phyloP scores from a whole-genome alignment of 2,797 vertebrate species.

The Aratinga solstitialis region DNA sequence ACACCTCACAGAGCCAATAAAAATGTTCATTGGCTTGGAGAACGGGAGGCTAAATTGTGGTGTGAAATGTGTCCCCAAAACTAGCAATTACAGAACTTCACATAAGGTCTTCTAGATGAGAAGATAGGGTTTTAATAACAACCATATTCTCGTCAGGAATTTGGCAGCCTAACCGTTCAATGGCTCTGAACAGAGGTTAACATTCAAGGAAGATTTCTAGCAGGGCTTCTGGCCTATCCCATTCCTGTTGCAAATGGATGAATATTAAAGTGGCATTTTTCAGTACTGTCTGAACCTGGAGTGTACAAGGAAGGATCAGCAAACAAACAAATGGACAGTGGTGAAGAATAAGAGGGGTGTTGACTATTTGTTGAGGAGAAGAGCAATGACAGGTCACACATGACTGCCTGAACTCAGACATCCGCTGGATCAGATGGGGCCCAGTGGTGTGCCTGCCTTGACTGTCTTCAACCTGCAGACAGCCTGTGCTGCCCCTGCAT shows the following conservation, averaged over 20 bases:
- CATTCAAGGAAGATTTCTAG: slow-evolving; percentile 14
- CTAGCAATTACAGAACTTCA: slow-evolving; percentile 13
- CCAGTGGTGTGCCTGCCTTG: neutral
- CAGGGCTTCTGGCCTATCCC: slow-evolving; percentile 18
- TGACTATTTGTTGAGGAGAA: neutral
- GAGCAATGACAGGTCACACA: neutral
- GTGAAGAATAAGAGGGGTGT: neutral
- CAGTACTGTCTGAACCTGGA: neutral
- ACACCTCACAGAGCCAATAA: neutral
- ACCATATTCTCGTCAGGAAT: neutral
- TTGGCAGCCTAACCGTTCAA: neutral
- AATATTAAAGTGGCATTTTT: slow-evolving; percentile 14
- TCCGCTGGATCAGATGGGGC: neutral
- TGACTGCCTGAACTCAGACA: neutral
- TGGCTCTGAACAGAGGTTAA: neutral
- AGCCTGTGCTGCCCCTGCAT: neutral
- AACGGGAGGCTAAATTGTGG: neutral
- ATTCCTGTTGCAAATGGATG: neutral
- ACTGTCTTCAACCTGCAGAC: neutral
- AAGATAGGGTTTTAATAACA: neutral
- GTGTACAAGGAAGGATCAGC: neutral
- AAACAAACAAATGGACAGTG: neutral
- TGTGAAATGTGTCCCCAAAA: slow-evolving; percentile 11
- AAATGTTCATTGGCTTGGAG: neutral
- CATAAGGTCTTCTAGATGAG: neutral